Base-by-base conservation (phyloP, 2,113 vertebrate genomes). In the Syngnathoides biaculeatus region DNA sequence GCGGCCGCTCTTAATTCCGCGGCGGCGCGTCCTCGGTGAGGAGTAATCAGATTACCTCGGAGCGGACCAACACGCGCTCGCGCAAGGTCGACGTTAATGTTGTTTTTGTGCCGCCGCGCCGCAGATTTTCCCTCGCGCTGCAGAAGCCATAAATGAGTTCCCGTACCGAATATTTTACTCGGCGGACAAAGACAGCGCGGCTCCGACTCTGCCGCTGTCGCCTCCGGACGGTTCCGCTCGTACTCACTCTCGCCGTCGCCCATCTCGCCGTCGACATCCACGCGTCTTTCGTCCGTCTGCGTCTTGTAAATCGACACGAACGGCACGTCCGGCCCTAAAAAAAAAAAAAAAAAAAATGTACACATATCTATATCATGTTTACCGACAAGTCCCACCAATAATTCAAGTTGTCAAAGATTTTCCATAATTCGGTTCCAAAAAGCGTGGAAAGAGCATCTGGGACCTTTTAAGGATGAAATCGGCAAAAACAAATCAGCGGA, bases 291-390 rank as follows among this genome's bases (percentile, higher is more conserved):
- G 14, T 94, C 89, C 59, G 78, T 84, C 0, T 90, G 89, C 0
- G 94, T 94, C 84, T 90, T 93, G 89, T 95, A 95, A 22, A 97
- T 86, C 0, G 94, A 90, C 48, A 95, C 94, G 66, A 86, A 93
- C 0, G 96, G 97, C 69, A 98, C 90, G 8, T 92, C 91, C 2
- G 94, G 94, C 39, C 96, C 96, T 99, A 26, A 59, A 48, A 0
- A 14, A n/a, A 22, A 11, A 24, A 27, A 2, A 15, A 2, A 2
- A 56, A 13, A 26, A 27, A 26, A 13, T 26, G 9, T 8, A 14
- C 5, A 15, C 14, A 6, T 19, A 47, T n/a, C n/a, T n/a, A n/a
- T n/a, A 15, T 47, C 43, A 47, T 47, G 17, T 47, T 17, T n/a
- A n/a, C 15, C 5, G 12, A 47, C 15, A 12, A 47, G 19, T 47